Conservation (phyloP, 2,888 invertebrate species). For the Phengaris alcon region DNA sequence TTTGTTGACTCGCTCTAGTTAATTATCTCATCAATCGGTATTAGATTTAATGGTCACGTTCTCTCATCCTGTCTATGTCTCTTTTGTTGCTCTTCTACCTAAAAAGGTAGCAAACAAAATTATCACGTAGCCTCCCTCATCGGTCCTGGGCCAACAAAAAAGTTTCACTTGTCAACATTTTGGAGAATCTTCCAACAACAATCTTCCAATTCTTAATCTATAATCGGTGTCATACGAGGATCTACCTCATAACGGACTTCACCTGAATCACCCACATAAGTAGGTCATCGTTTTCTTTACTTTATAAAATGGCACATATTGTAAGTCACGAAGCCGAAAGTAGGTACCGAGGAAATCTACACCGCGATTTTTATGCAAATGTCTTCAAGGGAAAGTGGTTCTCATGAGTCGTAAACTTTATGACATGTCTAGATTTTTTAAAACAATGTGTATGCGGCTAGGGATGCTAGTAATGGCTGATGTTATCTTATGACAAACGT, state of each 20-base stretch:
- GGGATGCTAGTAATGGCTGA: background rate
- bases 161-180: background rate
- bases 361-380: conserved; percentile 23
- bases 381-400: conserved; percentile 23
- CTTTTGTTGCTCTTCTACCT: too few relatives aligned
- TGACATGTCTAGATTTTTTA: conserved; percentile 11
- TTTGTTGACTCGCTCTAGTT: too few relatives aligned
- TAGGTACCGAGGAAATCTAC: background rate
- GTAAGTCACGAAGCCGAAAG: conserved; percentile 31
- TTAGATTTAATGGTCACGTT: too few relatives aligned
- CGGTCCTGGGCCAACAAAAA: too few relatives aligned
- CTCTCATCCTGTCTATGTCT: too few relatives aligned
- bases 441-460: background rate
- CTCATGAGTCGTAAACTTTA: conserved; percentile 23
- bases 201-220: conserved; percentile 22
- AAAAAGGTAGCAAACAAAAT: too few relatives aligned
- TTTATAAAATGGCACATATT: conserved; percentile 40
- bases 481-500: background rate
- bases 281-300: conserved; percentile 53
- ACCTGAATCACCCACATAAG: conserved; percentile 61
- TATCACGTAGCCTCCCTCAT: too few relatives aligned
- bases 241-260: conserved; percentile 52
- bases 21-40: too few relatives aligned
- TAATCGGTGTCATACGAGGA: conserved; percentile 46
- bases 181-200: background rate